Evolutionary conservation across 2,888 invertebrate species (phyloP).

Genomic region (Masnerella sp.): DNA sequence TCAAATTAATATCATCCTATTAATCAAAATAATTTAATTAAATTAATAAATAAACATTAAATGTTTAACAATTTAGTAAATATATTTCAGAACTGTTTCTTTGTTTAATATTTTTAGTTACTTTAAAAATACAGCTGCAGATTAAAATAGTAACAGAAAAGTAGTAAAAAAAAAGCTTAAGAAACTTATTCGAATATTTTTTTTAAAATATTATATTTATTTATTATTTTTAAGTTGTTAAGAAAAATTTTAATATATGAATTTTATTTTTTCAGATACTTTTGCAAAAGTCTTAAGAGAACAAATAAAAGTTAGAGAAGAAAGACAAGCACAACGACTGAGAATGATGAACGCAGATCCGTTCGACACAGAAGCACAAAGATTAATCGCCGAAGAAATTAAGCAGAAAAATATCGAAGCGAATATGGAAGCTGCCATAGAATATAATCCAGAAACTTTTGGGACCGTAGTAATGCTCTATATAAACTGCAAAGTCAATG

Average conservation of each 20-base stretch:
- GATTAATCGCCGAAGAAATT: slow-evolving; percentile 97
- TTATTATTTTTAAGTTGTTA: not conserved
- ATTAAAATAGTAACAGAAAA: no score
- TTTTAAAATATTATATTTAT: no score
- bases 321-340: slow-evolving; percentile 89
- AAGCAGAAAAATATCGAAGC: slow-evolving; percentile 97
- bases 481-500: slow-evolving; percentile 98
- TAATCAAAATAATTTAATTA: no score
- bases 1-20: no score
- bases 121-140: no score
- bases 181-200: no score
- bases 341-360: slow-evolving; percentile 96
- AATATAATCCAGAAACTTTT: slow-evolving; percentile 98
- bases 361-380: slow-evolving; percentile 96
- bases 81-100: no score
- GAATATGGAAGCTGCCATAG: slow-evolving; percentile 99
- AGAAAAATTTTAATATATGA: not conserved
- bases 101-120: no score
- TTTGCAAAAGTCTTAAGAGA: slow-evolving; percentile 89
- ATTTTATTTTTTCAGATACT: slow-evolving; percentile 79
- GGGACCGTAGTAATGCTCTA: slow-evolving; percentile 98
- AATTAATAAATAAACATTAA: no score
- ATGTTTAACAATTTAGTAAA: no score
- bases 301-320: slow-evolving; percentile 89
- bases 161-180: no score